A percentile compares a stretch with the other conserved stretches of the same genome.
Conservation (phyloP, 2,888 invertebrate species). For the Rhagophthalmus giganteus region DNA sequence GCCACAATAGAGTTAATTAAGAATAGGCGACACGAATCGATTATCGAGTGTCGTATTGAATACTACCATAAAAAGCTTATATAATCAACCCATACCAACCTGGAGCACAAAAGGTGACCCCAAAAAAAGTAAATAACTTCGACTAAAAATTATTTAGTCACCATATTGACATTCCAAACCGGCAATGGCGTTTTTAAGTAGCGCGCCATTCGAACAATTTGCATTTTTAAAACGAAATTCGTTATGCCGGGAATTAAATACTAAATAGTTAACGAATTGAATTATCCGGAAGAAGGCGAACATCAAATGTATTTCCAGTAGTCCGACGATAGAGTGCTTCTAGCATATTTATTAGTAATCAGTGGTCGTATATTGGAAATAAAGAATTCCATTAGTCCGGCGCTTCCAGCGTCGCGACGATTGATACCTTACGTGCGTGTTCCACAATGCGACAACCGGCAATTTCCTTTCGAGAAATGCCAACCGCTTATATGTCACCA, state of each 20-base stretch:
- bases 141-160: constrained; percentile 14
- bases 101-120: constrained; percentile 20
- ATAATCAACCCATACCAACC: constrained; percentile 25
- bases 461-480: constrained; percentile 51
- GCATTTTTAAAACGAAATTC: too few species aligned
- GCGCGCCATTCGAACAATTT: too few species aligned
- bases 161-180: constrained; percentile 7
- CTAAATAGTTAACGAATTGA: too few species aligned
- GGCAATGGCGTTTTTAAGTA: too few species aligned
- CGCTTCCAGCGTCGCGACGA: constrained; percentile 30
- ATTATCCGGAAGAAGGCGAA: too few species aligned
- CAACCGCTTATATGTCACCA: constrained; percentile 50
- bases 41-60: constrained; percentile 40
- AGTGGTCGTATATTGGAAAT: constrained; percentile 35
- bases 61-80: constrained; percentile 36
- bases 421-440: constrained; percentile 38
- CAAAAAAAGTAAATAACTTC: constrained; percentile 28
- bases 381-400: constrained; percentile 37
- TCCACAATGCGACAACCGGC: constrained; percentile 45
- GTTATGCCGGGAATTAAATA: too few species aligned
- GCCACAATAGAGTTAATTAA: constrained; percentile 41
- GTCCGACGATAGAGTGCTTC: constrained; percentile 17
- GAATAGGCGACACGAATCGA: constrained; percentile 39
- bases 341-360: constrained; percentile 29
- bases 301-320: too few species aligned